Percentiles rank a stretch among this genome's conserved stretches.
phyloP scores from a whole-genome alignment of 2,797 vertebrate genomes.

The Xerus rutilus region DNA sequence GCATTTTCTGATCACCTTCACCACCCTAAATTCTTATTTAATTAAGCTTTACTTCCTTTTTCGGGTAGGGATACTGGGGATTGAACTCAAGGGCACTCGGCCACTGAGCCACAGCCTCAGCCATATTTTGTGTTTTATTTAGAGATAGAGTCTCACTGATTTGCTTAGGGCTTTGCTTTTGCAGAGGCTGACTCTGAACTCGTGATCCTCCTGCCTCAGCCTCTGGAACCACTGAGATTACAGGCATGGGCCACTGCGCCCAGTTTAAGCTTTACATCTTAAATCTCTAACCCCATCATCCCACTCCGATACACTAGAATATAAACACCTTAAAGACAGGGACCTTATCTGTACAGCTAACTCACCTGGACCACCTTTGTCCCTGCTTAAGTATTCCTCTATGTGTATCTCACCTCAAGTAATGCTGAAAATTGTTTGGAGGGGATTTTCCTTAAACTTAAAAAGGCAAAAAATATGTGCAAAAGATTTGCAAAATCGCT shows the following conservation, averaged over 20 bases:
- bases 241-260: too few species aligned
- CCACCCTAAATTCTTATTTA: constrained; percentile 23
- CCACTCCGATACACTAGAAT: not conserved
- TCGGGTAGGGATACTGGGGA: too few species aligned
- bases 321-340: not conserved
- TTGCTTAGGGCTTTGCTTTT: too few species aligned
- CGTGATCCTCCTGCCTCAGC: too few species aligned
- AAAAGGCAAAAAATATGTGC: constrained; percentile 34
- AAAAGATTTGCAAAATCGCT: constrained; percentile 18
- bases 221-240: too few species aligned
- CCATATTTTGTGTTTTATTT: too few species aligned
- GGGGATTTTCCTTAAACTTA: constrained; percentile 15
- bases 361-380: not conserved
- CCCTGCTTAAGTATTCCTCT: not conserved
- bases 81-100: too few species aligned
- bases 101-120: too few species aligned
- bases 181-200: too few species aligned
- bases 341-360: not conserved
- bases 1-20: not conserved
- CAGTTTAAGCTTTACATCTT: not conserved
- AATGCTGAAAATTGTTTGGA: not conserved
- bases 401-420: not conserved
- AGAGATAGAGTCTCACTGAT: too few species aligned
- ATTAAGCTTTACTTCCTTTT: not conserved
- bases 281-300: not conserved